phyloP scores from a whole-genome alignment of 2,113 vertebrate genomes.

The Benitochromis conjunctus region DNA sequence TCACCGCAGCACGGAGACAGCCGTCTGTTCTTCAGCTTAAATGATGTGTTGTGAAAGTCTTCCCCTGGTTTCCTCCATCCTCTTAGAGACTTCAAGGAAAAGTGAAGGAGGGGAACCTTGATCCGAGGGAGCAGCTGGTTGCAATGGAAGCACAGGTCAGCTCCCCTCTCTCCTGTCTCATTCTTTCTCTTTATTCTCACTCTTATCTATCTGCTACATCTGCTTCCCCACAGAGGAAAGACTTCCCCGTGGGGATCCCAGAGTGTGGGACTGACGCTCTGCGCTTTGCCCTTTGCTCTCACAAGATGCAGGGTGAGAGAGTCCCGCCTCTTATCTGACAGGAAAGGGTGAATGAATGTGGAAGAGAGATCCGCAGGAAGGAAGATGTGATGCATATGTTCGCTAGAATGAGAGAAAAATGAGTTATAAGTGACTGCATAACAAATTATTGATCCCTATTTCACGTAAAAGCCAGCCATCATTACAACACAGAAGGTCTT shows the following conservation, averaged over 20 bases:
- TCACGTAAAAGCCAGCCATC: background rate
- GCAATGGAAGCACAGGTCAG: slow-evolving; percentile 86
- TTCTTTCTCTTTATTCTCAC: background rate
- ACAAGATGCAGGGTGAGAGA: slow-evolving; percentile 81
- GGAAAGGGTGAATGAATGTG: background rate
- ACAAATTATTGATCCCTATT: background rate
- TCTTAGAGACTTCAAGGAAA: slow-evolving; percentile 76
- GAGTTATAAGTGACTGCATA: background rate
- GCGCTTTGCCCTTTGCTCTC: slow-evolving; percentile 86
- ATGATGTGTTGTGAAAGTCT: background rate
- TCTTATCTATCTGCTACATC: background rate
- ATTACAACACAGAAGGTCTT: background rate
- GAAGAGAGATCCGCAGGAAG: background rate
- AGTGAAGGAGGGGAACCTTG: slow-evolving; percentile 81
- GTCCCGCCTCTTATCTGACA: background rate
- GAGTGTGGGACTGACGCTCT: slow-evolving; percentile 88
- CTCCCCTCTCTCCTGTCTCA: background rate
- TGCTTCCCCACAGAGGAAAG: slow-evolving; percentile 73
- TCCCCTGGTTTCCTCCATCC: background rate
- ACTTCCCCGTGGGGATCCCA: slow-evolving; percentile 85
- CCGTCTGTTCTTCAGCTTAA: rapidly evolving
- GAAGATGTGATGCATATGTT: background rate
- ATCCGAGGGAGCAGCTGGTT: slow-evolving; percentile 77
- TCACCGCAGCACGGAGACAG: background rate
- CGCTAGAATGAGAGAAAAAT: too few relatives aligned